Evolutionary conservation across 2,888 invertebrate genomes (phyloP).

Genomic region (Leucophora obtusa): DNA sequence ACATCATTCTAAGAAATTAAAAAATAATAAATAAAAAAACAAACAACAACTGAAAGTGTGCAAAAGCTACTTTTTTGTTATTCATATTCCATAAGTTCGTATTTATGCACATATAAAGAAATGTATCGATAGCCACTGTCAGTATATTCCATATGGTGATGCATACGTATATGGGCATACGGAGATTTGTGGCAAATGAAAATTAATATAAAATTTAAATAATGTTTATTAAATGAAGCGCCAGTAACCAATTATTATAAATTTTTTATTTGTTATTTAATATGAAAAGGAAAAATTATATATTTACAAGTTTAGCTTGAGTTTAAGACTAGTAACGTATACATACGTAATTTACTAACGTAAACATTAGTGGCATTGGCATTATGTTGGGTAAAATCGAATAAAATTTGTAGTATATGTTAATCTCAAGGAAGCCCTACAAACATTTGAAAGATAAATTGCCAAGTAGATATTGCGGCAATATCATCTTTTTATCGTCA

Average conservation of each 20-base stretch:
- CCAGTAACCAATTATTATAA: neutral
- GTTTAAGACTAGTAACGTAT: neutral
- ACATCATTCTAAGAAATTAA: conserved; percentile 54
- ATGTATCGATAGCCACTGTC: conserved; percentile 71
- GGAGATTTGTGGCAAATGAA: neutral
- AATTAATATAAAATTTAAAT: neutral
- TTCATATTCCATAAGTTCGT: conserved; percentile 6
- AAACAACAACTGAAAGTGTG: conserved; percentile 21
- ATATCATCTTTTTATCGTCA: too few relatives aligned
- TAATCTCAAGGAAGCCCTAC: too few relatives aligned
- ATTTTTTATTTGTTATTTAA: neutral
- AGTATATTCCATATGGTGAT: conserved; percentile 42
- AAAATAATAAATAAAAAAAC: conserved; percentile 12
- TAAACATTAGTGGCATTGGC: too few relatives aligned
- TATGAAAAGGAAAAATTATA: neutral
- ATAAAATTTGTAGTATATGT: too few relatives aligned
- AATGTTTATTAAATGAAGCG: conserved; percentile 5
- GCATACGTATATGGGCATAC: conserved; percentile 12
- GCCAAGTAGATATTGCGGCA: too few relatives aligned
- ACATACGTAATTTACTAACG: neutral
- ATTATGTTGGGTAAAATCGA: too few relatives aligned
- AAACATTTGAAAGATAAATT: too few relatives aligned
- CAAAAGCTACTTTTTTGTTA: neutral
- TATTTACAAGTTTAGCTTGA: neutral
- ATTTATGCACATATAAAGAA: conserved; percentile 5